These are phyloP conservation scores for Loriculus beryllinus DNA, from an alignment of 2,797 vertebrate species.

Conservation along the genomic window DNA sequence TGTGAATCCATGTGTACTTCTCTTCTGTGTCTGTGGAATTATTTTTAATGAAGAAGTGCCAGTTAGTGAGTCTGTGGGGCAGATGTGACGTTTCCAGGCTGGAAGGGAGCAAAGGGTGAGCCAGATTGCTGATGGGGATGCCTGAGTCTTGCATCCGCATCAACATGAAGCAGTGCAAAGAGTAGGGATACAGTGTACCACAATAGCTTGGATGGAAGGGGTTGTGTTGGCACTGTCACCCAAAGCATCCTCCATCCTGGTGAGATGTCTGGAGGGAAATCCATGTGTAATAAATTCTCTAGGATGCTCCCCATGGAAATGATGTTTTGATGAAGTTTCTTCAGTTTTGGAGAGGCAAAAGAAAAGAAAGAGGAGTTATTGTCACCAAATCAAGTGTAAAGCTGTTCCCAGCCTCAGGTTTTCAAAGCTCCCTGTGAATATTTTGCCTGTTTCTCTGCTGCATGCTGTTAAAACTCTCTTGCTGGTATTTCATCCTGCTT, in stretches of 20 bases:
- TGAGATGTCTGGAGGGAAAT: neutral
- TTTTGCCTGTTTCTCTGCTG: neutral
- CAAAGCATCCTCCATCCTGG: neutral
- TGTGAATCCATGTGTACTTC: rapidly evolving
- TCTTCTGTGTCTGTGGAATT: neutral
- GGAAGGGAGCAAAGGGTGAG: neutral
- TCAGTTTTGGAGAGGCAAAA: neutral
- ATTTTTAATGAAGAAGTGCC: neutral
- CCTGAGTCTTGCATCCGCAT: rapidly evolving
- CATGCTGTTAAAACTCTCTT: neutral
- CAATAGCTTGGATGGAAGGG: rapidly evolving
- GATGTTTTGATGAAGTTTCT: neutral
- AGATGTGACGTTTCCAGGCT: neutral
- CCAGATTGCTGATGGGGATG: neutral
- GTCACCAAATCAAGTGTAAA: neutral
- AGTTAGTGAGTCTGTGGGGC: neutral
- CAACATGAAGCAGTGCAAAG: rapidly evolving
- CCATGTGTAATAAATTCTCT: neutral
- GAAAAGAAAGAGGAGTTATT: neutral
- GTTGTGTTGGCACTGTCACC: neutral
- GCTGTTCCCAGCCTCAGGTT: neutral
- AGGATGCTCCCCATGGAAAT: neutral
- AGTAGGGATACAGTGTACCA: no score
- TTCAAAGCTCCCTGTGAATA: neutral
- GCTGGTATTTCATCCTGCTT: neutral